Evolutionary conservation across 2,113 vertebrate species (phyloP).

Genomic region (Sphaerodactylus townsendi): DNA sequence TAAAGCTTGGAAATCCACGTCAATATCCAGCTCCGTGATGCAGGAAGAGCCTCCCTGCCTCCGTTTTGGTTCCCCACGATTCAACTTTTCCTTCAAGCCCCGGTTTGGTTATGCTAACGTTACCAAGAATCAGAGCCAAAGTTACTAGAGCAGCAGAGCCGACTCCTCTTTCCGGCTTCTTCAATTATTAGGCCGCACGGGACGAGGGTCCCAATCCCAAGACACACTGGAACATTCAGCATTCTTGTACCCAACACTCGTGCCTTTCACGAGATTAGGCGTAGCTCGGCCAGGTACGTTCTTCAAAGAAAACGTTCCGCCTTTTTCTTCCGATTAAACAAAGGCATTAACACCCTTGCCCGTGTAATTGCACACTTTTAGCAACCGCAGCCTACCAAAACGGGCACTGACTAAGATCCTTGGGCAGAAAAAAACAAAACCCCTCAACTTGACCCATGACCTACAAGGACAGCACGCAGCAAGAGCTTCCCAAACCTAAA

Average conservation of each 20-base stretch:
- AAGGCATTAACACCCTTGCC: no score
- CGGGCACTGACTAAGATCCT: no score
- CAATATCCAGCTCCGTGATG: accelerated
- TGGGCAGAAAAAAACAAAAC: no score
- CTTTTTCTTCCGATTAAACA: no score
- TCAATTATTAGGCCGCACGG: accelerated
- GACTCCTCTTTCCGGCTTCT: constrained; percentile 45
- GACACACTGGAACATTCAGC: neutral
- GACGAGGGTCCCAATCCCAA: neutral
- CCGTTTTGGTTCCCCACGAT: neutral
- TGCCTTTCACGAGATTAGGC: neutral
- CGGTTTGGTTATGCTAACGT: neutral
- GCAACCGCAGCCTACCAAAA: no score
- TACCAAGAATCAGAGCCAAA: neutral
- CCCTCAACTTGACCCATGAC: no score
- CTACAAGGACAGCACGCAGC: no score
- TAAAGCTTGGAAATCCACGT: neutral
- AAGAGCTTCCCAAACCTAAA: no score
- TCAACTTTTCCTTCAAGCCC: neutral
- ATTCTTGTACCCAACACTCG: neutral
- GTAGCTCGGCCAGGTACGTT: no score
- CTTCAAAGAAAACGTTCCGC: no score
- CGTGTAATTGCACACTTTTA: no score
- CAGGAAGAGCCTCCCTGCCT: neutral
- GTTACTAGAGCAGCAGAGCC: neutral